Evolutionary conservation across 2,797 vertebrate genomes (phyloP).

Genomic region (Percopsis omiscomaycus): DNA sequence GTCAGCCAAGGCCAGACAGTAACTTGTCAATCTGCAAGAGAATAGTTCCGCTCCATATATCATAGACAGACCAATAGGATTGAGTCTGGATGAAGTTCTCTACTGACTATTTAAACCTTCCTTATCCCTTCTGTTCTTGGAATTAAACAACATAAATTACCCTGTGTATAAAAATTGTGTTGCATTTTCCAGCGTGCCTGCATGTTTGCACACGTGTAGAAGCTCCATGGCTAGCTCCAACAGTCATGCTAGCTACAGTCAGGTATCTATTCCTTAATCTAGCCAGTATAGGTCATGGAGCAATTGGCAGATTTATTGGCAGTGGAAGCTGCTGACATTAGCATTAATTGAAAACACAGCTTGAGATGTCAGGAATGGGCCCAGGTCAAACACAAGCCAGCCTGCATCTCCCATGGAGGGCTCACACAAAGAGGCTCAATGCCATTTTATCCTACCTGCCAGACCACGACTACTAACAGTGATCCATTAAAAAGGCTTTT

Average conservation of each 20-base stretch:
- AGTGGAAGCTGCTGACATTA: slow-evolving; percentile 56
- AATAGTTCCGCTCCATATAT: too few relatives aligned
- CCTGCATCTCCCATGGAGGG: slow-evolving; percentile 29
- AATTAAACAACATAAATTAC: too few relatives aligned
- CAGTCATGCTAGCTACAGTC: slow-evolving; percentile 14
- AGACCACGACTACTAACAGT: slow-evolving; percentile 31
- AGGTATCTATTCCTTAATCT: slow-evolving; percentile 23
- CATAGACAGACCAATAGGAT: too few relatives aligned
- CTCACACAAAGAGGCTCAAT: slow-evolving; percentile 30
- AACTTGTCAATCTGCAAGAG: too few relatives aligned
- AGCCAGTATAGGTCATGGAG: slow-evolving; percentile 26
- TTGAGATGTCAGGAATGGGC: slow-evolving; percentile 38
- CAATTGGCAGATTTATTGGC: slow-evolving; percentile 52
- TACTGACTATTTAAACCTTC: too few relatives aligned
- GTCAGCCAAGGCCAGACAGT: too few relatives aligned
- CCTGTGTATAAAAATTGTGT: too few relatives aligned
- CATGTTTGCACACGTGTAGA: slow-evolving; percentile 10
- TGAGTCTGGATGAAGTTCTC: too few relatives aligned
- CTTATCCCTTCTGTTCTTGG: too few relatives aligned
- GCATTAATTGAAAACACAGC: slow-evolving; percentile 63
- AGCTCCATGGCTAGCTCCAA: slow-evolving; percentile 4
- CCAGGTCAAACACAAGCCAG: slow-evolving; percentile 37
- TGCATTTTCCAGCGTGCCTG: not conserved
- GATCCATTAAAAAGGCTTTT: slow-evolving; percentile 18
- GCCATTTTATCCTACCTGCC: slow-evolving; percentile 40